These are phyloP conservation scores for Stomorhina lunata DNA, from an alignment of 2,888 invertebrate species.

Conservation along the genomic window DNA sequence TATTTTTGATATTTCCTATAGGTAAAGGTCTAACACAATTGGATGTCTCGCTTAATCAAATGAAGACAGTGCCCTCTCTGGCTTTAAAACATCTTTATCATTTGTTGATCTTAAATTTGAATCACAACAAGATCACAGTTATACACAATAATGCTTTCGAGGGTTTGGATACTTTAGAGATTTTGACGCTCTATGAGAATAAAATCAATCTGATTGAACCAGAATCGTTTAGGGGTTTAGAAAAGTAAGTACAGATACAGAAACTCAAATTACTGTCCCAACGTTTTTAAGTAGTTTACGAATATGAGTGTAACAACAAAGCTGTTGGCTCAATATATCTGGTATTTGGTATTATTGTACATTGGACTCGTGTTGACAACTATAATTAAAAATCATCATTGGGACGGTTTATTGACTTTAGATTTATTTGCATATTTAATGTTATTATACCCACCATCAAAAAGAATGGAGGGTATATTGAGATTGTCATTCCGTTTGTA, in stretches of 20 bases:
- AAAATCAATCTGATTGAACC: constrained; percentile 88
- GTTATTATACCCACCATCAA: no score
- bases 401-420: no score
- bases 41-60: constrained; percentile 92
- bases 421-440: no score
- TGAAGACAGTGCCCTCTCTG: constrained; percentile 89
- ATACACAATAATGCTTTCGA: constrained; percentile 91
- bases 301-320: no score
- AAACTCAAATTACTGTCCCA: background rate
- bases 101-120: constrained; percentile 92
- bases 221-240: constrained; percentile 92
- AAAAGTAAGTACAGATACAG: constrained; percentile 84
- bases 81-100: constrained; percentile 90
- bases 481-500: no score
- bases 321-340: no score
- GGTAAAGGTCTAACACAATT: constrained; percentile 93
- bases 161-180: constrained; percentile 92
- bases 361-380: no score
- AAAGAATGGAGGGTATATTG: no score
- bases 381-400: no score
- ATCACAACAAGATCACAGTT: constrained; percentile 90
- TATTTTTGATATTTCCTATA: constrained; percentile 79
- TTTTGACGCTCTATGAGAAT: constrained; percentile 92
- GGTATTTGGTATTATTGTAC: no score
- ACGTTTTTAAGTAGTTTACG: no score